Conservation (phyloP, 2,113 vertebrate genomes). For the Nothocercus nigrocapillus region DNA sequence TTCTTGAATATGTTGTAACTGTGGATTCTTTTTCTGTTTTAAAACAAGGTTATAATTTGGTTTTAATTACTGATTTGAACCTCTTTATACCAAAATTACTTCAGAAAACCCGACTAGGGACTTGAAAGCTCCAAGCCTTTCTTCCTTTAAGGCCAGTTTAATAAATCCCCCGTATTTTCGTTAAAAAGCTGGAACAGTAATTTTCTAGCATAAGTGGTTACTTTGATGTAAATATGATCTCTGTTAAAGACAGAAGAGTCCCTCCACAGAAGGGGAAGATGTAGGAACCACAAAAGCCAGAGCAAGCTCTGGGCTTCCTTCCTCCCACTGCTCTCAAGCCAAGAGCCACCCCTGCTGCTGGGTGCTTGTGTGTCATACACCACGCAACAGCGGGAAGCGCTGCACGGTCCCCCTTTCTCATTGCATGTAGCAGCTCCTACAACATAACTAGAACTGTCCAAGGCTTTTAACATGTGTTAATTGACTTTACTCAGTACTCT, state of each 20-base stretch:
- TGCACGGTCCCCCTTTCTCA: background rate
- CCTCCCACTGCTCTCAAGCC: background rate
- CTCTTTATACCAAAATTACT: background rate
- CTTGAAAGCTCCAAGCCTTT: background rate
- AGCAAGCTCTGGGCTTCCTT: too few relatives aligned
- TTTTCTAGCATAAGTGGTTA: background rate
- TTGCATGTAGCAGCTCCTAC: rapidly evolving
- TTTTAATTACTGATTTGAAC: background rate
- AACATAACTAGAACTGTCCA: background rate
- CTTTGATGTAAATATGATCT: background rate
- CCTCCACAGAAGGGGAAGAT: background rate
- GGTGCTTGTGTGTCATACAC: background rate
- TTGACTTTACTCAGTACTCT: rapidly evolving
- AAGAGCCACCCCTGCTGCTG: rapidly evolving
- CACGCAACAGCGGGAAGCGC: too few relatives aligned
- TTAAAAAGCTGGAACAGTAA: background rate
- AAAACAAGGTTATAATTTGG: background rate
- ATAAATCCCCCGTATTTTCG: background rate
- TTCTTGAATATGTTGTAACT: background rate
- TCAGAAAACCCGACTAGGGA: background rate
- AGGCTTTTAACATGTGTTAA: background rate
- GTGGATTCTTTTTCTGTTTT: background rate
- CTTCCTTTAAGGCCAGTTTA: background rate
- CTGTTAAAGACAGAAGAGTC: background rate
- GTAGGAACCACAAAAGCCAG: background rate